Base-by-base conservation (phyloP, 2,113 vertebrate species). In the Collichthys lucidus region DNA sequence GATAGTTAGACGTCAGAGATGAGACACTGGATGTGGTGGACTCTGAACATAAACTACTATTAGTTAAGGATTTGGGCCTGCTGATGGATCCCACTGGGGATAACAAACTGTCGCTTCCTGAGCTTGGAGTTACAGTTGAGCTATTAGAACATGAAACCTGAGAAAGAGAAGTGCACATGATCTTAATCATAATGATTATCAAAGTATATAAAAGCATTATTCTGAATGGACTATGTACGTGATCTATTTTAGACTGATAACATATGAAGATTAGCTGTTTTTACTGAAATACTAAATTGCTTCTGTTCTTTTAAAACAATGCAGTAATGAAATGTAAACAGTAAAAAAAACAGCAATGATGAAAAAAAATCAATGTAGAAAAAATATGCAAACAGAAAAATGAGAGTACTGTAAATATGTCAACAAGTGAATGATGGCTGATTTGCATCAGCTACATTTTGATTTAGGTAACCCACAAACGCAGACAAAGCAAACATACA, bases 71-170 rank as follows among this genome's bases (percentile, higher is more conserved):
- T 94, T 95, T 95, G 90, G 93, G 94, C 92, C 96, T 95, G 95
- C 92, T 89, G 92, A 94, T 89, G 93, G 93, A 95, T 89, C 95
- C 95, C 90, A 96, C 89, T 88, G 95, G 94, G 92, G 95, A 97
- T 90, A 96, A 93, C 92, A 96, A 96, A 93, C 94, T 95, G 95
- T 95, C 94, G 91, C 94, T 96, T 94, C 95, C 96, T 95, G 96
- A 96, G 94, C 94, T 94, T 86, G 96, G 93, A 47, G 95, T 95
- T 93, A 96, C 93, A 89, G 95, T 92, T 78, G 95, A 92, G 93
- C 95, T 96, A 95, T 94, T 95, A 94, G 95, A 95, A 95, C 94
- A 96, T 90, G 94, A 96, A 88, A 96, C 94, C 96, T 97, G 93
- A 87, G 94, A 94, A 88, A 92, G 92, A 95, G 77, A 95, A 96